phyloP scores from a whole-genome alignment of 1,140 invertebrate genomes.

The Homarus americanus region DNA sequence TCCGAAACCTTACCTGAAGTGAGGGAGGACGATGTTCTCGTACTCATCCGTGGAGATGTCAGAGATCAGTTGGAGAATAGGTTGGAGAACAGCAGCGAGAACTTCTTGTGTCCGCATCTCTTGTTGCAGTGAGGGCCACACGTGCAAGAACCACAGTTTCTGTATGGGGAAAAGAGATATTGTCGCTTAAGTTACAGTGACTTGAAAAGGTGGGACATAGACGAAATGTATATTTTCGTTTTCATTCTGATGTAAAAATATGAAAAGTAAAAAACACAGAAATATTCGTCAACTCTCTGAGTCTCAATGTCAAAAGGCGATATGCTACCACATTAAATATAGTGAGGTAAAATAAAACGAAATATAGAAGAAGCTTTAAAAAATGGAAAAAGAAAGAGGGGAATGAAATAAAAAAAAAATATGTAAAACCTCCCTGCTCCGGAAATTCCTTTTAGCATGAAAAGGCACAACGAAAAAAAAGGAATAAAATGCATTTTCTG shows the following conservation, averaged over 20 bases:
- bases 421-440: too few relatives aligned
- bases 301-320: too few relatives aligned
- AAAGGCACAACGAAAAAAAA: background rate
- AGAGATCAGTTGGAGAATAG: slow-evolving; percentile 92
- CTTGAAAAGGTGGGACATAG: background rate
- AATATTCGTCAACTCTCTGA: too few relatives aligned
- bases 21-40: slow-evolving; percentile 88
- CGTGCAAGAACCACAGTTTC: slow-evolving; percentile 97
- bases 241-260: too few relatives aligned
- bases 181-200: background rate
- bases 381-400: background rate
- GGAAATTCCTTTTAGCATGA: too few relatives aligned
- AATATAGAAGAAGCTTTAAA: too few relatives aligned
- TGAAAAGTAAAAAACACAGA: too few relatives aligned
- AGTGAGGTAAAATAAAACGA: too few relatives aligned
- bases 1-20: slow-evolving; percentile 83
- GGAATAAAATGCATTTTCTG: background rate
- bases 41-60: slow-evolving; percentile 91
- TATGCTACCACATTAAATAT: too few relatives aligned
- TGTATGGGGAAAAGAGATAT: slow-evolving; percentile 78
- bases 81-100: slow-evolving; percentile 91
- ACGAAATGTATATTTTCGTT: background rate
- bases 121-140: slow-evolving; percentile 92
- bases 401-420: background rate
- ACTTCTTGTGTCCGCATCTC: slow-evolving; percentile 93